Base-by-base conservation (phyloP, 1,140 invertebrate genomes). In the Tetramorium parvispinum region DNA sequence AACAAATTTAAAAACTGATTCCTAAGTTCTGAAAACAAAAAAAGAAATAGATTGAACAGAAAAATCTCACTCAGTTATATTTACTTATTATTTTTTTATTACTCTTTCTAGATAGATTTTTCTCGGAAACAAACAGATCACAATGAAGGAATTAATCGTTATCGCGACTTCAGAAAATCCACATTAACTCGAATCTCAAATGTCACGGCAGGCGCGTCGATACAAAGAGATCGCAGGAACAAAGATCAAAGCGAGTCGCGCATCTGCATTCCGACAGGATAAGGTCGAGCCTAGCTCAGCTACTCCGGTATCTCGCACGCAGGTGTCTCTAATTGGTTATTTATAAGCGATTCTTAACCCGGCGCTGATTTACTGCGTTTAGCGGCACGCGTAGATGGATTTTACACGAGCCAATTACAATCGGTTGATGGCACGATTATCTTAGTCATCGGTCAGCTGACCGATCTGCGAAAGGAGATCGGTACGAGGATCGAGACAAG, bases 271-370 rank as follows among this genome's bases (percentile, higher is more conserved):
- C 89, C 89, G 65, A n/a, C n/a, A 32, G 85, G 86, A 91, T 87
- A 91, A 88, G 89, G 87, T 88, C 85, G 89, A 51, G 83, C 37
- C 53, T 51, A 11, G 27, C 76, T 79, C 18, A 68, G 27, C 32
- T 37, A 32, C n/a, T 81, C 46, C 46, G 49, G 6, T 73, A 37
- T 81, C 75, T 65, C 83, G 91, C 90, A 46, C 82, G 89, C 91
- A 91, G 91, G 91, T 91, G 91, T 91, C 83, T 91, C 91, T 91
- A 91, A 91, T 91, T 91, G 91, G 88, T 91, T 91, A 91, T 91
- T 91, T 91, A 91, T 91, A 91, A 91, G 85, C 90, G 85, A 91
- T 91, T 87, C 90, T 89, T 87, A 88, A 89, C 82, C 88, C 86
- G 88, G 1, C 78, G 77, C 83, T 91, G 91, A 91, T 91, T 91